Base-by-base conservation (phyloP, 2,797 vertebrate species). In the Rallus crepitans region DNA sequence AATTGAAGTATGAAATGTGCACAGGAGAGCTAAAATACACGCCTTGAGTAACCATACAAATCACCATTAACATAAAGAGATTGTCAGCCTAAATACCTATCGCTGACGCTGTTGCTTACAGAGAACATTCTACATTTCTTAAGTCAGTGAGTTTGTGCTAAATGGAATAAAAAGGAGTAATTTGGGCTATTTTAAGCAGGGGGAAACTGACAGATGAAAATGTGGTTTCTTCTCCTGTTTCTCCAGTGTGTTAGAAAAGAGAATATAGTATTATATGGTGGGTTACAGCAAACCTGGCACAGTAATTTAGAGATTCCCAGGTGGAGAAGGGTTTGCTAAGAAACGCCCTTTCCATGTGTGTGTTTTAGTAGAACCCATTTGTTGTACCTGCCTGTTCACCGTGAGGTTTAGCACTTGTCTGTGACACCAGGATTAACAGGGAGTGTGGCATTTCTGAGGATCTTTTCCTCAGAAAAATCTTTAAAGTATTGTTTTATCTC, bases 11-110 rank as follows among this genome's bases (percentile, higher is more conserved):
- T 57, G 24, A 91, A 65, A 61, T 42, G 52, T 71, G 75, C 85
- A 76, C 28, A 70, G 71, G 78, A 93, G 50, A 92, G 42, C 88
- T 96, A 84, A 92, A 91, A 94, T 85, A 90, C 7, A 30, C 65
- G 89, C 35, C 53, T 75, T 53, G 65, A 93, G 40, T 86, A 92
- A 70, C 78, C 39, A 4, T 55, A 76, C 55, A 84, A 83, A 87
- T 89, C 73, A 91, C 28, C 19, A 73, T 88, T 93, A 86, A 86
- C 56, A 37, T 60, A 66, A 82, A 47, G 31, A 76, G 76, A 72
- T 71, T 87, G 64, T 73, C 91, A 82, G 64, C 48, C 42, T 73
- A 53, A 93, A 59, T 90, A 71, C 33, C 55, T 91, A 4, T 35
- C 79, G 20, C 80, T 84, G 77, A 70, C 40, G 27, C 24, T 60